Conservation (phyloP, 2,888 invertebrate genomes). For the Syrista parreyssii region DNA sequence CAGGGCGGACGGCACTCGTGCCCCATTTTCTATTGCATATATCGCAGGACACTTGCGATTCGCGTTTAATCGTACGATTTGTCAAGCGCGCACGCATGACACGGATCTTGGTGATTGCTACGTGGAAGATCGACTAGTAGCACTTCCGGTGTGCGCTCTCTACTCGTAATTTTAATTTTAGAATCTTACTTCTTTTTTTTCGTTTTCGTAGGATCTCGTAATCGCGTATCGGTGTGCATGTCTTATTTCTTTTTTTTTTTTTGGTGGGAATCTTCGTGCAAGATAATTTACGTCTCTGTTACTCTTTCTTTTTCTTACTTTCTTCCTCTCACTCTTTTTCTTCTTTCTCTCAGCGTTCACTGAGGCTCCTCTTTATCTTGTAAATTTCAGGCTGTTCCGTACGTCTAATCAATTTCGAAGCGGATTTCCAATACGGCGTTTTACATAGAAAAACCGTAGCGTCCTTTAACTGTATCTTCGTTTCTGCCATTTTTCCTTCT, state of each 20-base stretch:
- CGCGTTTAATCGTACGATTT: not conserved
- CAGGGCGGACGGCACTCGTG: not conserved
- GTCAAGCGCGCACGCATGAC: not conserved
- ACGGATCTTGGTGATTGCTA: not conserved
- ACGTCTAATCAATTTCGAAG: too few species aligned
- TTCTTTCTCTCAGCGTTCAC: not conserved
- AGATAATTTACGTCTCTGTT: not conserved
- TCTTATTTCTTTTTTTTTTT: not conserved
- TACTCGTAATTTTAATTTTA: not conserved
- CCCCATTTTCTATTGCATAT: not conserved
- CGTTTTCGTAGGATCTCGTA: not conserved
- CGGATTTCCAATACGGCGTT: too few species aligned
- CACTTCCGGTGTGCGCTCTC: not conserved
- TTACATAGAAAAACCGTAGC: too few species aligned
- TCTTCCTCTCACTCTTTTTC: not conserved
- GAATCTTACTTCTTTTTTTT: not conserved
- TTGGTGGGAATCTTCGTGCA: not conserved
- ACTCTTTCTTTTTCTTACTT: not conserved
- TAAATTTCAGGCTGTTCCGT: not conserved
- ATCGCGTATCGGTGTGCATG: not conserved
- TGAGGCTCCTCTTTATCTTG: not conserved
- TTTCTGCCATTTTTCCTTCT: not conserved
- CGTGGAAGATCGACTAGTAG: not conserved
- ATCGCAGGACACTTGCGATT: not conserved
- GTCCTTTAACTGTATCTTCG: not conserved